Conservation (phyloP, 2,797 vertebrate genomes). For the Falco columbarius region DNA sequence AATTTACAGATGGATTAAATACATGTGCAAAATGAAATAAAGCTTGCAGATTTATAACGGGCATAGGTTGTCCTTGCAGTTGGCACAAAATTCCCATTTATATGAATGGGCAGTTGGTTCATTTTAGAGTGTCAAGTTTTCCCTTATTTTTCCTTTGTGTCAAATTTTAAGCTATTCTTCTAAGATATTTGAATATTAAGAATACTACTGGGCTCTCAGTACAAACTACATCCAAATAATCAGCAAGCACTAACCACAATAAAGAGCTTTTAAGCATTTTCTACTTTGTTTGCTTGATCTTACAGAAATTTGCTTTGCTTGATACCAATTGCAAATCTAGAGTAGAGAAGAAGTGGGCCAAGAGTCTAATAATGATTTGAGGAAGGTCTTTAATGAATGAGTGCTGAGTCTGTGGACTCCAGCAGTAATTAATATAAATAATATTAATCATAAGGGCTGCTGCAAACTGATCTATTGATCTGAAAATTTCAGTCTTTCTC, state of each 20-base stretch:
- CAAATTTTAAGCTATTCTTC: not conserved
- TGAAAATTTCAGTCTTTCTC: not conserved
- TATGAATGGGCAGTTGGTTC: constrained; percentile 7
- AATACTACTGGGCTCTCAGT: not conserved
- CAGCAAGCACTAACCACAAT: not conserved
- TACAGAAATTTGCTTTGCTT: not conserved
- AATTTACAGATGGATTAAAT: constrained; percentile 78
- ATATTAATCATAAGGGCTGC: not conserved
- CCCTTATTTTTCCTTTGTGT: not conserved
- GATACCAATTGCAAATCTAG: not conserved
- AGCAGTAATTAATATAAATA: not conserved
- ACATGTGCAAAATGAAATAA: constrained; percentile 74
- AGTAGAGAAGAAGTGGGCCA: not conserved
- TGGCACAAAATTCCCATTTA: constrained; percentile 20
- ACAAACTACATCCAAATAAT: not conserved
- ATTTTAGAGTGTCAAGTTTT: not conserved
- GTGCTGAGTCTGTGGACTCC: not conserved
- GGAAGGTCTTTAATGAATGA: not conserved
- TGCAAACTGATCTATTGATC: constrained; percentile 25
- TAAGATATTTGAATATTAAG: not conserved
- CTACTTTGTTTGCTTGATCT: not conserved
- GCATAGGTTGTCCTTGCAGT: constrained; percentile 39
- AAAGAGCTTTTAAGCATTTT: not conserved
- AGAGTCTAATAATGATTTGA: not conserved
- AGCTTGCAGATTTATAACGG: constrained; percentile 63